Base-by-base conservation (phyloP, 2,888 invertebrate species). In the Agrotis segetum region DNA sequence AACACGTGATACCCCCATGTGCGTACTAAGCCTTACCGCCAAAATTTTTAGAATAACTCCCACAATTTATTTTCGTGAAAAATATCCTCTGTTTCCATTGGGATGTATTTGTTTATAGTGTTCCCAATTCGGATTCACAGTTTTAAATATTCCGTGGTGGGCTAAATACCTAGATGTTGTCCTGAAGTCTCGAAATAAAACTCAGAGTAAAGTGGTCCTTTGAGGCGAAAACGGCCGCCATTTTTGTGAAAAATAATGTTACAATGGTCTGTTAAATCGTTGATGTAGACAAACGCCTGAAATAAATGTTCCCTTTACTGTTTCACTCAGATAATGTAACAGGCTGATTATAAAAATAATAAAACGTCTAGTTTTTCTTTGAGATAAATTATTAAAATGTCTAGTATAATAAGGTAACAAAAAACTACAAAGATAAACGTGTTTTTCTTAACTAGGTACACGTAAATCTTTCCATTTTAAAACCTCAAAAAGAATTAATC, bases 241-340 rank as follows among this genome's bases (percentile, higher is more conserved):
- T 67, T 77, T 77, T 58, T 52, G 56, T 67, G 16, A 59, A 60
- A 71, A 80, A 79, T 82, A 67, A 64, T 61, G 50, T 73, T 67
- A 69, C 61, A 67, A 71, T 68, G 64, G 63, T 59, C 68, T 73
- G 77, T 66, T 81, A 59, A 71, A 73, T 63, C 24, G 55, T 50
- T 68, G 71, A 82, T 82, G 79, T 78, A 75, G 77, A 82, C 55
- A 65, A 79, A 72, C 52, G 62, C 9, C 60, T 67, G n/a, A 56
- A 52, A 71, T 70, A 66, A 81, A 69, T 58, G 55, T 52, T 40
- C 17, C 11, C 29, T 66, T 78, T 29, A n/a, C 34, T 50, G 70
- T 50, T 59, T n/a, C 40, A 40, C 53, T 40, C 19, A 63, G 49
- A 76, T 81, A 70, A 78, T 70, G 53, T 65, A 52, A n/a, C n/a